Base-by-base conservation (phyloP, 1,140 invertebrate genomes). In the Bombus pyrosoma region DNA sequence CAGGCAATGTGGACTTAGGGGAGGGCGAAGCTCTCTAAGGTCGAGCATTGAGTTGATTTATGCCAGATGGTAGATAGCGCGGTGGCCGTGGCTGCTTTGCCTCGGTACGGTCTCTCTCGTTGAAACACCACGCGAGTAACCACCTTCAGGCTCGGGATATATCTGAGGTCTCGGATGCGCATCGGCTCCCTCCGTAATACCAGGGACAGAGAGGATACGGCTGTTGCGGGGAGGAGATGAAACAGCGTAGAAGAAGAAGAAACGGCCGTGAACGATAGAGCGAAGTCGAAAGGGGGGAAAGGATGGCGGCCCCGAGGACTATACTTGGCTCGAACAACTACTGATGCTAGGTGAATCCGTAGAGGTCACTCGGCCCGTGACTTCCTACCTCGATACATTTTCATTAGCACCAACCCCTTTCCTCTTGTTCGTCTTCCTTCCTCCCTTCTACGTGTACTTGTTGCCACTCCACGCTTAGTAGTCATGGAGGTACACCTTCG, bases 21-120 rank as follows among this genome's bases (percentile, higher is more conserved):
- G 91, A 91, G 92, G 90, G 88, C 86, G 91, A 90, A 90, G 81
- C 86, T 89, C 87, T 90, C 90, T 91, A 91, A 91, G 92, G 89
- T 87, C 89, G 89, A 92, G 92, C 91, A 93, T 91, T 91, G 92
- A 93, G 91, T 94, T 94, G 93, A 94, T 94, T 94, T 94, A 94
- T 93, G 91, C 93, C 91, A 94, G 93, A 94, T 94, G 91, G 91
- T 91, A 94, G 93, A 94, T 94, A 94, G 87, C 85, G 83, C 81
- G 76, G 88, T 78, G 89, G 86, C 83, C 79, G 75, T 89, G 88
- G 87, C 88, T 91, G 91, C 90, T 92, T 93, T 92, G 90, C 92
- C 88, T 89, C 73, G 83, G 80, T 87, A 82, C 71, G 69, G 72
- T 86, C 88, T 72, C 89, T 88, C 89, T 81, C 86, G 88, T 41